These are phyloP conservation scores for Gulo gulo DNA, from an alignment of 2,113 vertebrate species.

Conservation along the genomic window DNA sequence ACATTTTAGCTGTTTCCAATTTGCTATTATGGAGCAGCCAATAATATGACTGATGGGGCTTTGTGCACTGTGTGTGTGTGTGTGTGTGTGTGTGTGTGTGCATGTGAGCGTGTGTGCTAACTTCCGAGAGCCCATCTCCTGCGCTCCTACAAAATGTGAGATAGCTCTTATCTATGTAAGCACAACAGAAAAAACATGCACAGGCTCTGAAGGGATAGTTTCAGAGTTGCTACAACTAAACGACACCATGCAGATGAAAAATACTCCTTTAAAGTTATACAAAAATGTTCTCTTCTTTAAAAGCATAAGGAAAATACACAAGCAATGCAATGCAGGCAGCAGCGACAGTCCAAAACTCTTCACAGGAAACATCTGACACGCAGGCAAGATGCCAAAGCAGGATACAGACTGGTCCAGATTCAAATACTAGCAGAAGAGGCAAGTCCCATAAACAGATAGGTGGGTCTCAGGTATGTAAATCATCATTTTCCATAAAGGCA, in stretches of 20 bases:
- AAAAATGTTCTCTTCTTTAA: slow-evolving; percentile 53
- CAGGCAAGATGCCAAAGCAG: slow-evolving; percentile 33
- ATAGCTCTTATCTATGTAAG: slow-evolving; percentile 17
- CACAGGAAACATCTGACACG: slow-evolving; percentile 46
- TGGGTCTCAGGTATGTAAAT: not conserved
- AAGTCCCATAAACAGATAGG: not conserved
- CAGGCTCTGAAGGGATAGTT: slow-evolving; percentile 44
- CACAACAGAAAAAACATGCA: slow-evolving; percentile 1
- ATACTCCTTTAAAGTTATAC: slow-evolving; percentile 52
- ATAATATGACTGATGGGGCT: slow-evolving; percentile 67
- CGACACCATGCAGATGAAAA: slow-evolving; percentile 18
- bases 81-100: not conserved
- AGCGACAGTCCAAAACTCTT: not conserved
- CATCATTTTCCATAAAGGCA: not conserved
- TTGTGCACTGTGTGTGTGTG: not conserved
- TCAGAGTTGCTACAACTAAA: not conserved
- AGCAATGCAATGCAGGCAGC: not conserved
- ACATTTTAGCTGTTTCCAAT: slow-evolving; percentile 70
- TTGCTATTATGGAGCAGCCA: slow-evolving; percentile 75
- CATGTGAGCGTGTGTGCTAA: not conserved
- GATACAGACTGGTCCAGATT: not conserved
- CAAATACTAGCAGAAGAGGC: not conserved
- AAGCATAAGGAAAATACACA: slow-evolving; percentile 46
- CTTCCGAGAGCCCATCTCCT: slow-evolving; percentile 63
- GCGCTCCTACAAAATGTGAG: slow-evolving; percentile 47